A percentile compares a stretch with the other conserved stretches of the same genome.
These are phyloP conservation scores for Laterallus jamaicensis DNA, from an alignment of 2,113 vertebrate species.

Conservation along the genomic window DNA sequence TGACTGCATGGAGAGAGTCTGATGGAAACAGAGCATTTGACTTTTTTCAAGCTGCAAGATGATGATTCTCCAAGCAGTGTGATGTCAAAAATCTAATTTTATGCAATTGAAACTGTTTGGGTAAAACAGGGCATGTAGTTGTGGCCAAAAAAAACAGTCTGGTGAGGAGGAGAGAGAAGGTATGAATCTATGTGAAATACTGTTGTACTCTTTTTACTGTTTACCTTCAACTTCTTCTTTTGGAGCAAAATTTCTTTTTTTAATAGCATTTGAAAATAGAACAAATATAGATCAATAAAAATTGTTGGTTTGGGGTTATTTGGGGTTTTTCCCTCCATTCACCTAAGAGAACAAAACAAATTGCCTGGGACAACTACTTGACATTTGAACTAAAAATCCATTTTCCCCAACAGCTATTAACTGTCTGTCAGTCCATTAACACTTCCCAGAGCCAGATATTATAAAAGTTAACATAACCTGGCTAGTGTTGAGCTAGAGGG, in stretches of 20 bases:
- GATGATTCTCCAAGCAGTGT: background rate
- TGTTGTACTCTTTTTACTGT: background rate
- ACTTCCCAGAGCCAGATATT: background rate
- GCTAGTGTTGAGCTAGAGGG: background rate
- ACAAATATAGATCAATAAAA: background rate
- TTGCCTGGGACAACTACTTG: background rate
- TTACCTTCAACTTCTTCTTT: background rate
- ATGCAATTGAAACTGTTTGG: background rate
- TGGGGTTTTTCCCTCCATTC: background rate
- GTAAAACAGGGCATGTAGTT: background rate
- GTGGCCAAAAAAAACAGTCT: background rate
- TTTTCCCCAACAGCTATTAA: background rate
- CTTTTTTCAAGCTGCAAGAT: background rate
- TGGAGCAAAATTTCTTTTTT: background rate
- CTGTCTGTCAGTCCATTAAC: background rate
- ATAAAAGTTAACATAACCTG: background rate
- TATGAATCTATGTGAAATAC: background rate
- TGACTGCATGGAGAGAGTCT: background rate
- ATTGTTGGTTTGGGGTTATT: too few species aligned
- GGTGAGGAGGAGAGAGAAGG: background rate
- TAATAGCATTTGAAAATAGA: background rate
- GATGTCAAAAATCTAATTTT: background rate
- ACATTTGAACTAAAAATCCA: background rate
- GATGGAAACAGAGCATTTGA: background rate
- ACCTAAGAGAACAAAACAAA: background rate